Evolutionary conservation across 64 coral and sea anemone genomes (phyloP).

Genomic region (Montipora sp.): DNA sequence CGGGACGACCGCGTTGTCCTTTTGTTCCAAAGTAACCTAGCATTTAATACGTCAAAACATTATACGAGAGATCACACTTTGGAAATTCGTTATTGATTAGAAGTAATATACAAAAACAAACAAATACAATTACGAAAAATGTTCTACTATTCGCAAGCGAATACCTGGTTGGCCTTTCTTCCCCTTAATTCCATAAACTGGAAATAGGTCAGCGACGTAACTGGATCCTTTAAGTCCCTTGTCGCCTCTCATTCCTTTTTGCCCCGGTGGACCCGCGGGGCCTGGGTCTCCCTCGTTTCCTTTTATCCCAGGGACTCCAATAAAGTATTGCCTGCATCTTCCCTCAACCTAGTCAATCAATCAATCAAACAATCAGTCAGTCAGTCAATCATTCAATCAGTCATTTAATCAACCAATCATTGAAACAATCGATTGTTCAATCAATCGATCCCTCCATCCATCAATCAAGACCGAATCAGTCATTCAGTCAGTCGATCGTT

Average conservation of each 20-base stretch:
- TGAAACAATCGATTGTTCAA: not conserved
- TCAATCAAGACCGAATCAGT: too few relatives aligned
- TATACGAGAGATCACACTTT: not conserved
- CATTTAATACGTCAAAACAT: not conserved
- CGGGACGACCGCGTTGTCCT: slow-evolving; percentile 47
- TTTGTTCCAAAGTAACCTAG: slow-evolving; percentile 33
- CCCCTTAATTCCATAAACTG: slow-evolving; percentile 68
- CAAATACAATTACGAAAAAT: not conserved
- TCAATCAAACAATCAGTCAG: not conserved
- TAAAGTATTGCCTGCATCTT: slow-evolving; percentile 64
- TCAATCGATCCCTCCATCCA: not conserved
- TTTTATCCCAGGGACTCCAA: slow-evolving; percentile 49
- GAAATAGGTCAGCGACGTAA: not conserved
- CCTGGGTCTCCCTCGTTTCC: slow-evolving; percentile 60
- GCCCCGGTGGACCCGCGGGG: slow-evolving; percentile 35
- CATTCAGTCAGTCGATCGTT: too few relatives aligned
- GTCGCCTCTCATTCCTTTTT: slow-evolving; percentile 67
- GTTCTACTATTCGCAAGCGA: not conserved
- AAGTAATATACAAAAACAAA: not conserved
- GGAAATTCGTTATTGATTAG: not conserved
- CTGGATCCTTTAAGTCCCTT: slow-evolving; percentile 19
- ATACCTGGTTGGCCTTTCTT: slow-evolving; percentile 39
- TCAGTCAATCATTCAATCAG: not conserved
- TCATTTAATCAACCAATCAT: not conserved
- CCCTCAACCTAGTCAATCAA: slow-evolving; percentile 58